phyloP scores from a whole-genome alignment of 2,888 invertebrate genomes.

The Dasysyrphus tricinctus region DNA sequence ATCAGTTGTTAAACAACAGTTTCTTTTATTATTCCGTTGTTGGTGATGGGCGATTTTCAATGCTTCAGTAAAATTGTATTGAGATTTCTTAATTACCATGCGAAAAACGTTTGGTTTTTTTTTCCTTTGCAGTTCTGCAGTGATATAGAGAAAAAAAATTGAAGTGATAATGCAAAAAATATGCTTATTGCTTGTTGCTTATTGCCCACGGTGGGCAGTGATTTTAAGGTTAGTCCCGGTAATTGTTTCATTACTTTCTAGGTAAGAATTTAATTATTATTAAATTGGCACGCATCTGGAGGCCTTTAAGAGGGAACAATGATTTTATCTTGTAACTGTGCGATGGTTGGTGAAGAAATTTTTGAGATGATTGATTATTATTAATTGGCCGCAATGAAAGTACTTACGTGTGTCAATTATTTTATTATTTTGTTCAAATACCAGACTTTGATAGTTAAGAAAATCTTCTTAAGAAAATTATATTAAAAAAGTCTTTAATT shows the following conservation, averaged over 20 bases:
- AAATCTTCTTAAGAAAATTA: neutral
- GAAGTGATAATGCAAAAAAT: slow-evolving; percentile 9
- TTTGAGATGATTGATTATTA: slow-evolving; percentile 45
- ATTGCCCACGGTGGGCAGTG: slow-evolving; percentile 15
- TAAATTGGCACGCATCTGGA: slow-evolving; percentile 27
- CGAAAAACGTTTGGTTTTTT: slow-evolving; percentile 48
- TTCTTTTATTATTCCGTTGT: slow-evolving; percentile 66
- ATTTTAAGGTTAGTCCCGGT: slow-evolving; percentile 40
- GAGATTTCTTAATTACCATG: slow-evolving; percentile 53
- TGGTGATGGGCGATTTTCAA: slow-evolving; percentile 52
- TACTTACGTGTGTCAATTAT: neutral
- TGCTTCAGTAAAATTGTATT: slow-evolving; percentile 29
- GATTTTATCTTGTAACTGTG: neutral
- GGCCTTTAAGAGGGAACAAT: neutral
- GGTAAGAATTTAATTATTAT: slow-evolving; percentile 47
- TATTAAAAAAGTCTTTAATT: too few species aligned
- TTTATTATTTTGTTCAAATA: too few species aligned
- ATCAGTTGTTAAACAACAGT: slow-evolving; percentile 58
- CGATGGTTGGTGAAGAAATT: neutral
- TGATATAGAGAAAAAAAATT: neutral
- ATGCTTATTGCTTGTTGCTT: neutral
- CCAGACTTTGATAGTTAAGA: neutral
- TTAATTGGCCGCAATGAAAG: slow-evolving; percentile 41
- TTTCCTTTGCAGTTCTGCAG: neutral
- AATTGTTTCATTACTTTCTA: slow-evolving; percentile 61